Evolutionary conservation across 1,140 invertebrate genomes (phyloP), one percentile per base, ranked within the genome.

Genomic region (Zaprionus capensis): DNA sequence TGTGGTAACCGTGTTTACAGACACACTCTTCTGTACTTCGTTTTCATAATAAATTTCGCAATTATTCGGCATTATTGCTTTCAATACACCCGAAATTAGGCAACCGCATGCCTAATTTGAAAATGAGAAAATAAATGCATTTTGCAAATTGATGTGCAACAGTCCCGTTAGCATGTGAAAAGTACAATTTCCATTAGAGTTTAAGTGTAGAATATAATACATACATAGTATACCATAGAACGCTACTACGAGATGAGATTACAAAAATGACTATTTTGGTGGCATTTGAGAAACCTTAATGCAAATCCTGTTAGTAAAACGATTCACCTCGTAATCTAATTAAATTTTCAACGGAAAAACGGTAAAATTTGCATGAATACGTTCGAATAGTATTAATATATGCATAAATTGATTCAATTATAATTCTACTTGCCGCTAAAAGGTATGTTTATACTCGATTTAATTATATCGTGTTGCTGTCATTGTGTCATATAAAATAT

Each of bases 1-100:
- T 7, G 41, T 28, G 15, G 15, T 17, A 51, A 6, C 5, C 2
- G n/a, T 28, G 26, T 12, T 56, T 7, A 20, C n/a, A 24, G n/a
- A 22, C 55, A 14, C 49, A 36, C 20, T 20, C 15, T 20, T 55
- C 3, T 41, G 24, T 51, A 72, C 44, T 67, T 41, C 63, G 71
- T 66, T 64, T 71, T 76, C 56, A 69, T 76, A 81, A 90, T 53
- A 70, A 69, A 69, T 64, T 71, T 76, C 51, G 66, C 78, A 81
- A 90, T 88, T 90, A 88, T 88, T 79, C 74, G 71, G 78, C 76
- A 46, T 79, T 81, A 90, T 84, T 81, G 85, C 69, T 78, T 84
- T 90, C 62, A 81, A 88, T 81, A 88, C 57, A 84, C 56, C 53
- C 61, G 57, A 80, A 80, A 87, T 71, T 62, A 55, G 71, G 67